Evolutionary conservation across 2,888 invertebrate genomes (phyloP), one percentile per base, ranked within the genome.

Genomic region (Conops quadrifasciatus): DNA sequence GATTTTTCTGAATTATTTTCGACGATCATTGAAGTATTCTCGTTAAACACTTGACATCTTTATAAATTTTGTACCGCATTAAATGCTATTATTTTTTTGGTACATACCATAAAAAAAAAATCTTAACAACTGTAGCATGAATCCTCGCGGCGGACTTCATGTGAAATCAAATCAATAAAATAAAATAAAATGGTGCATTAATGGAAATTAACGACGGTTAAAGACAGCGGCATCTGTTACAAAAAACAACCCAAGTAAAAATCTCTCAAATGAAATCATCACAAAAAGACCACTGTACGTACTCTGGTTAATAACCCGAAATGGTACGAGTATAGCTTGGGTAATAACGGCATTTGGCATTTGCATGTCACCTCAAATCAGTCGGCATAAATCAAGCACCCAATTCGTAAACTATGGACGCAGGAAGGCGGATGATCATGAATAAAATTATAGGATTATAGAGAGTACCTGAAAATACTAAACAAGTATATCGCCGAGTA

Each of bases 361-460:
- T 62, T 60, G 68, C 68, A 68, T 62, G 60, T 68, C 68, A 68
- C 30, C 51, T 68, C 60, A 21, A 60, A 47, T 68, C 68, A 51
- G 15, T 36, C 28, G 13, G n/a, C 68, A 51, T 51, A 68, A 68
- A 68, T 68, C 60, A 68, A 68, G 49, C 51, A 24, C 19, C 68
- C 30, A 62, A 60, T 51, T 62, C 9, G 9, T 36, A 9, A 36
- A 9, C 9, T 36, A 9, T 36, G 9, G 51, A 62, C 19, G 53
- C 36, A 36, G 51, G 11, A 19, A 26, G 5, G 13, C 53, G 2
- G 21, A 65, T 49, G 65, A 30, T 53, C 64, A 28, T 49, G 51
- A 51, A 30, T 51, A 19, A 65, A 65, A 26, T 51, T 26, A 47
- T 49, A 47, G 5, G 51, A 51, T 51, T 65, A 65, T 19, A 19